These are phyloP conservation scores for Nasua narica DNA, from an alignment of 2,797 vertebrate species.

Conservation along the genomic window DNA sequence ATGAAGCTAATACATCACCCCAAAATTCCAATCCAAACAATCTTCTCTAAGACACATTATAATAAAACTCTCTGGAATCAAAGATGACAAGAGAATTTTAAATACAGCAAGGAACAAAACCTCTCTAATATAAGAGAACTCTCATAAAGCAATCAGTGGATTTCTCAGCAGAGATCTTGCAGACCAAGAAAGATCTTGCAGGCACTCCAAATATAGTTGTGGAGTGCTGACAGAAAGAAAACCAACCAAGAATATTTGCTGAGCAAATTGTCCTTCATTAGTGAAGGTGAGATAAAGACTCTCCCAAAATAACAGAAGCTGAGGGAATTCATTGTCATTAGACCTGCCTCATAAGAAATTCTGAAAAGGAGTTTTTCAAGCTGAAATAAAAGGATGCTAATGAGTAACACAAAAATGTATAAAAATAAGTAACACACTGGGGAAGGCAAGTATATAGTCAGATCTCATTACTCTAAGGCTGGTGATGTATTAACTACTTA, in stretches of 20 bases:
- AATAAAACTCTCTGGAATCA: background rate
- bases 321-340: background rate
- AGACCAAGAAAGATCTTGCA: background rate
- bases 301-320: background rate
- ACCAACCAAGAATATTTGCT: background rate
- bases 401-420: background rate
- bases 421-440: background rate
- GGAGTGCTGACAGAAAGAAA: background rate
- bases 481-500: background rate
- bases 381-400: background rate
- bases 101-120: background rate
- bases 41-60: background rate
- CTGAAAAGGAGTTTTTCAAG: background rate
- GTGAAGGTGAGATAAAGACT: background rate
- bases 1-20: background rate
- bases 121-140: background rate
- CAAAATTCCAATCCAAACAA: background rate
- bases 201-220: background rate
- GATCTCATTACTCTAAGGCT: background rate
- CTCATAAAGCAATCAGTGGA: background rate
- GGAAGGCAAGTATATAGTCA: background rate
- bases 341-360: background rate
- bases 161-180: background rate
- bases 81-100: background rate
- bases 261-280: background rate